phyloP scores from a whole-genome alignment of 2,888 invertebrate species.

The Vanessa cardui region DNA sequence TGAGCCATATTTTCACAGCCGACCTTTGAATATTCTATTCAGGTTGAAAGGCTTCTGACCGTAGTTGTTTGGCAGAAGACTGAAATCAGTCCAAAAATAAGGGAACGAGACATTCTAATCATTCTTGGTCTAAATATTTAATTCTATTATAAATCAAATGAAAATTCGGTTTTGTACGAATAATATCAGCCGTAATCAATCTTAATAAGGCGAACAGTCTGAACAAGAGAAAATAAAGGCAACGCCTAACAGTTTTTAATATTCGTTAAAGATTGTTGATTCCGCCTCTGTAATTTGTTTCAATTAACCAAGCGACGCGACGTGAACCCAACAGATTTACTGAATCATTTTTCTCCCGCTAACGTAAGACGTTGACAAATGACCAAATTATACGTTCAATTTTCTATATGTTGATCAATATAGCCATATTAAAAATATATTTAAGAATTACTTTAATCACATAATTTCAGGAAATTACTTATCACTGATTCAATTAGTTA shows the following conservation, averaged over 20 bases:
- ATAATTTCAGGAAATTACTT: neutral
- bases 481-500: too few relatives aligned
- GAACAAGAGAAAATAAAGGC: slow-evolving; percentile 41
- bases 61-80: slow-evolving; percentile 52
- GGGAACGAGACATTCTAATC: too few relatives aligned
- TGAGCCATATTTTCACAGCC: slow-evolving; percentile 74
- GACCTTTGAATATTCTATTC: slow-evolving; percentile 76
- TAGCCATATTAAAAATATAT: slow-evolving; percentile 1
- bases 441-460: neutral
- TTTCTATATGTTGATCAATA: slow-evolving; percentile 44
- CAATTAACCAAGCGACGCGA: slow-evolving; percentile 76
- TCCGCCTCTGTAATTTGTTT: slow-evolving; percentile 69
- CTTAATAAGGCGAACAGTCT: too few relatives aligned
- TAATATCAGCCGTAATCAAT: too few relatives aligned
- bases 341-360: slow-evolving; percentile 77
- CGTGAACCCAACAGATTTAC: slow-evolving; percentile 73
- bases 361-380: slow-evolving; percentile 77
- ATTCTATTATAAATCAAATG: too few relatives aligned
- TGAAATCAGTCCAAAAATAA: slow-evolving; percentile 28
- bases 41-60: slow-evolving; percentile 63
- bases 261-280: slow-evolving; percentile 66
- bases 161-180: too few relatives aligned
- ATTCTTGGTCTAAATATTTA: too few relatives aligned
- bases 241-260: slow-evolving; percentile 61
- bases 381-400: slow-evolving; percentile 75